phyloP scores from a whole-genome alignment of 2,113 vertebrate species.

The Dipodomys ordii region DNA sequence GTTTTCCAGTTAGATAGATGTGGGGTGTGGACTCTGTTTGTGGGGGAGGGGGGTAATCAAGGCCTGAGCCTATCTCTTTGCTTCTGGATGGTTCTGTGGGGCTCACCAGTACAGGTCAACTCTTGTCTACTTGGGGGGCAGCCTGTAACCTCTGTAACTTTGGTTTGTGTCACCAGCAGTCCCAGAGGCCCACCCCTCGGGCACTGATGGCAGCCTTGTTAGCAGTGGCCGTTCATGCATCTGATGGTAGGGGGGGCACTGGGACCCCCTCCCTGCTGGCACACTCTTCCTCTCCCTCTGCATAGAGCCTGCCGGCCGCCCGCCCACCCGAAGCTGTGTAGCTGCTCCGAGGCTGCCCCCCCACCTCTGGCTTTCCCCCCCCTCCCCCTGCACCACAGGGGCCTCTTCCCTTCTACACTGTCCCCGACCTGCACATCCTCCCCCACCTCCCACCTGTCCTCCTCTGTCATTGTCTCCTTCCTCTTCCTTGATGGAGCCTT shows the following conservation, averaged over 20 bases:
- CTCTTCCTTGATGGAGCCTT: not conserved
- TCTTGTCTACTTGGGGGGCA: not conserved
- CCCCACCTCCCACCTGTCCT: not conserved
- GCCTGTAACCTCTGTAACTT: conserved; percentile 61
- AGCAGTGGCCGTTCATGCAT: conserved; percentile 68
- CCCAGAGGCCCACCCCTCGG: conserved; percentile 47
- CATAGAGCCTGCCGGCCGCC: not conserved
- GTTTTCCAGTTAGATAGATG: not conserved
- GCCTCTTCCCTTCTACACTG: not conserved
- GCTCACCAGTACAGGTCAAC: not conserved
- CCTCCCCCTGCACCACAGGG: not conserved
- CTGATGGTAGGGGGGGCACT: conserved; percentile 78
- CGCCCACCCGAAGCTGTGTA: not conserved
- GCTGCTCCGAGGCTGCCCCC: not conserved
- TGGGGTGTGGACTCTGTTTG: not conserved
- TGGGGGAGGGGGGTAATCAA: not conserved
- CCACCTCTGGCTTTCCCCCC: not conserved
- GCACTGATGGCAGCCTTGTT: conserved; percentile 74
- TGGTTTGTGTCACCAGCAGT: conserved; percentile 79
- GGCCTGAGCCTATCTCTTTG: not conserved
- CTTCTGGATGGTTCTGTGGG: not conserved
- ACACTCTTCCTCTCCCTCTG: not conserved
- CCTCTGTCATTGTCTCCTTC: not conserved
- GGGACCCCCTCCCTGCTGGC: not conserved
- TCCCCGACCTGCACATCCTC: not conserved